Evolutionary conservation across 1,140 invertebrate genomes (phyloP).

Genomic region (Drosophila grimshawi): DNA sequence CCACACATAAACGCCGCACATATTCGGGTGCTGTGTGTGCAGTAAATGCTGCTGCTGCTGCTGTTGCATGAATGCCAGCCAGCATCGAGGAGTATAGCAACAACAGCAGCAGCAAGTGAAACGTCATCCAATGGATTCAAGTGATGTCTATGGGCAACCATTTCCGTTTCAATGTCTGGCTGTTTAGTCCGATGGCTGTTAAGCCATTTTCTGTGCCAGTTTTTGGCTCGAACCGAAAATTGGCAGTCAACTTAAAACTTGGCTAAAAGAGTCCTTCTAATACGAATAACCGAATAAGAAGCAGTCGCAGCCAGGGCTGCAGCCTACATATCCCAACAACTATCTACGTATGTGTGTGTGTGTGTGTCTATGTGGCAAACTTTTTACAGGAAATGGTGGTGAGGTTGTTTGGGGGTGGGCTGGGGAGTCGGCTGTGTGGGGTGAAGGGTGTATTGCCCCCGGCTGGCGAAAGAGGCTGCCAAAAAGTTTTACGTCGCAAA

Average conservation of each 20-base stretch:
- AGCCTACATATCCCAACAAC: constrained; percentile 24
- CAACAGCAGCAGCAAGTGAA: background rate
- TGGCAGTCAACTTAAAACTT: constrained; percentile 52
- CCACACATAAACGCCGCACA: constrained; percentile 26
- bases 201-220: constrained; percentile 50
- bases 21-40: background rate
- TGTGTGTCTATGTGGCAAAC: constrained; percentile 39
- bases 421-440: background rate
- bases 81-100: background rate
- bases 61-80: constrained; percentile 8
- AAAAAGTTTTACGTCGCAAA: constrained; percentile 77
- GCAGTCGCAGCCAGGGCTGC: constrained; percentile 9
- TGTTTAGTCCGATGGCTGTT: constrained; percentile 66
- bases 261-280: constrained; percentile 37
- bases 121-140: constrained; percentile 38
- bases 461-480: constrained; percentile 60
- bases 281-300: constrained; percentile 33
- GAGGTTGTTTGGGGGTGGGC: too few species aligned
- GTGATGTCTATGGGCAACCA: constrained; percentile 58
- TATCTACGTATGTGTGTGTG: constrained; percentile 16
- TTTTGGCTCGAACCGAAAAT: constrained; percentile 7
- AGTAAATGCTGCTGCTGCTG: constrained; percentile 17
- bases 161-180: constrained; percentile 71
- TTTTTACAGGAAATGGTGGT: constrained; percentile 6
- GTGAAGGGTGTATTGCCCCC: background rate